These are phyloP conservation scores for Smittia aterrima DNA, from an alignment of 2,888 invertebrate genomes.

Conservation along the genomic window DNA sequence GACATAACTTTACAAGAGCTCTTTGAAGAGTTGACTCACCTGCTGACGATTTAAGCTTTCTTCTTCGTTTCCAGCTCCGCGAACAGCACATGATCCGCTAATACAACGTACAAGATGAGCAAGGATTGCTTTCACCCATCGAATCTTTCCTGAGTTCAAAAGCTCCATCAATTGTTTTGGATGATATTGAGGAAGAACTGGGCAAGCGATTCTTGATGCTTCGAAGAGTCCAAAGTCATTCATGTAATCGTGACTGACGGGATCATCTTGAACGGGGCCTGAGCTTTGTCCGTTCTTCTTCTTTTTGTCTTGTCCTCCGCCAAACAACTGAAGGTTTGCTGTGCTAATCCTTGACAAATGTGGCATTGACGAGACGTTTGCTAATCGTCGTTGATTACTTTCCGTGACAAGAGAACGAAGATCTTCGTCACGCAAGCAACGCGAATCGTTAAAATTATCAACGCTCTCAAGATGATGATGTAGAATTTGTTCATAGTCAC, in stretches of 20 bases:
- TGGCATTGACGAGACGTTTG: slow-evolving; percentile 74
- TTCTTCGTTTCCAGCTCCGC: slow-evolving; percentile 59
- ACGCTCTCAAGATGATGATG: slow-evolving; percentile 57
- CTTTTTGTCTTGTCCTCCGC: slow-evolving; percentile 67
- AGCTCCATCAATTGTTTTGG: slow-evolving; percentile 98
- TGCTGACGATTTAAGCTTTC: slow-evolving; percentile 59
- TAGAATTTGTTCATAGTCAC: slow-evolving; percentile 28
- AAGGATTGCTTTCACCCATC: slow-evolving; percentile 97
- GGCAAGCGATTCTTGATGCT: slow-evolving; percentile 94
- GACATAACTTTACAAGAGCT: neutral
- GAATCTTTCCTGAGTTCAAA: slow-evolving; percentile 94
- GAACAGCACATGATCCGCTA: slow-evolving; percentile 60
- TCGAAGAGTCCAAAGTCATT: slow-evolving; percentile 95
- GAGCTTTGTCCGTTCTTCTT: slow-evolving; percentile 49
- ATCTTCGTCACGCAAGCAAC: slow-evolving; percentile 71
- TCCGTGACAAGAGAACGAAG: slow-evolving; percentile 65
- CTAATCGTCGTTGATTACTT: slow-evolving; percentile 64
- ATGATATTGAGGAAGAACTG: slow-evolving; percentile 97
- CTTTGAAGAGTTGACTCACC: slow-evolving; percentile 50
- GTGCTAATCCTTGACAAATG: slow-evolving; percentile 80
- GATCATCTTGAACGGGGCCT: slow-evolving; percentile 48
- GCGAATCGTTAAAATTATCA: slow-evolving; percentile 65
- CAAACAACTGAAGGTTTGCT: slow-evolving; percentile 73
- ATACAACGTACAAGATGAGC: slow-evolving; percentile 89
- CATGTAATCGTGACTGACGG: slow-evolving; percentile 72